Evolutionary conservation across 1,140 invertebrate species (phyloP).

Genomic region (Muscidifurax raptorellus): DNA sequence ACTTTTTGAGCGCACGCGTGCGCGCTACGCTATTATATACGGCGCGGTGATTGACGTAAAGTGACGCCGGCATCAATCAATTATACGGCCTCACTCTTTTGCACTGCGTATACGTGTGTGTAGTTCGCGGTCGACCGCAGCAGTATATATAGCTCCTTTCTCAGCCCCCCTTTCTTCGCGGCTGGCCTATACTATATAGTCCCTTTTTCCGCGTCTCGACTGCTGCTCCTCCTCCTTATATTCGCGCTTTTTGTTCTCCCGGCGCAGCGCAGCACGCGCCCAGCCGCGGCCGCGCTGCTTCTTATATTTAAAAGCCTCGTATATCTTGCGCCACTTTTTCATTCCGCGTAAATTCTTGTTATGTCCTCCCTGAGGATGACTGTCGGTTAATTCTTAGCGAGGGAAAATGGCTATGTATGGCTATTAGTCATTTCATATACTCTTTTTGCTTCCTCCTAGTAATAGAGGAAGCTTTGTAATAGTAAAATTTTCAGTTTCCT

Average conservation of each 20-base stretch:
- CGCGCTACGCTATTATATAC: background rate
- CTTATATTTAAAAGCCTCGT: background rate
- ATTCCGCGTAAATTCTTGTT: background rate
- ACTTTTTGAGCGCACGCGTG: slow-evolving; percentile 12
- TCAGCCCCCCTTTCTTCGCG: background rate
- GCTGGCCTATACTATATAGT: too few relatives aligned
- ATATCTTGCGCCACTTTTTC: background rate
- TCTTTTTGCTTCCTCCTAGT: background rate
- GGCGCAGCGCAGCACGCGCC: background rate
- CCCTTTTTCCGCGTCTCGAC: background rate
- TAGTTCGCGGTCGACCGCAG: background rate
- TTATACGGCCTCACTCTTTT: slow-evolving; percentile 25
- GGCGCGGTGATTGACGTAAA: slow-evolving; percentile 18
- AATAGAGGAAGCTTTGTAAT: too few relatives aligned
- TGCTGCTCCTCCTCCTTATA: background rate
- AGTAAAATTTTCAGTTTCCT: too few relatives aligned
- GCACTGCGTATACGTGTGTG: background rate
- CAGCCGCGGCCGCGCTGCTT: background rate
- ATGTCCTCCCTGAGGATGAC: background rate
- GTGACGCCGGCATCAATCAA: slow-evolving; percentile 40
- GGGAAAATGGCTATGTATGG: background rate
- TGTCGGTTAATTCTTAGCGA: background rate
- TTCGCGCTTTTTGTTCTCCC: background rate
- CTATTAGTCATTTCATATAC: background rate
- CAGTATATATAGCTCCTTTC: background rate